phyloP scores from a whole-genome alignment of 2,797 vertebrate species.

The Heliangelus exortis region DNA sequence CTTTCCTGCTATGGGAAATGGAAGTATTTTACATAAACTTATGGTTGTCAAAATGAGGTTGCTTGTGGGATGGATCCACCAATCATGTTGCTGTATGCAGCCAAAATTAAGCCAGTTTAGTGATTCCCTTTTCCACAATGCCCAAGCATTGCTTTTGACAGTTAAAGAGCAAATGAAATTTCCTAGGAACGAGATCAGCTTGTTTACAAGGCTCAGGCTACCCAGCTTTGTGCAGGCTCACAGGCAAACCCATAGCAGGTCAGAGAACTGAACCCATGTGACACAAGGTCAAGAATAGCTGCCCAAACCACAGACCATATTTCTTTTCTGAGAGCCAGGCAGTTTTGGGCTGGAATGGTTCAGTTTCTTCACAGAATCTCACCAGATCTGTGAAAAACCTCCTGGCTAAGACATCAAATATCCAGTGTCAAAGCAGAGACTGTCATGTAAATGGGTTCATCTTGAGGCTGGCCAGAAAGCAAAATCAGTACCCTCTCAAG shows the following conservation, averaged over 20 bases:
- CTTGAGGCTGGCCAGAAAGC: background rate
- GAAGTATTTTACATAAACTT: background rate
- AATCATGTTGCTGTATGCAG: rapidly evolving
- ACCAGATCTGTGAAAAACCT: background rate
- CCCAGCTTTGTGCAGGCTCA: background rate
- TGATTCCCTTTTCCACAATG: background rate
- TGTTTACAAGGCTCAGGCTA: background rate
- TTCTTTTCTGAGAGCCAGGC: background rate
- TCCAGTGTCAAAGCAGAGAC: background rate
- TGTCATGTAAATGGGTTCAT: background rate
- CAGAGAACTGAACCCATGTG: rapidly evolving
- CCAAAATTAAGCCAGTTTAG: background rate
- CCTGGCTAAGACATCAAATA: background rate
- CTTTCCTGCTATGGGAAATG: background rate
- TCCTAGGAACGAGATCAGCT: background rate
- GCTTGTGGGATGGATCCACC: background rate
- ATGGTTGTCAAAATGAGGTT: background rate
- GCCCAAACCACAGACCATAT: background rate
- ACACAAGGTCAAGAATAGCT: background rate
- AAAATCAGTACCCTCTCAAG: background rate
- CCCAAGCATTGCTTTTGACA: background rate
- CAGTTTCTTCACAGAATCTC: background rate
- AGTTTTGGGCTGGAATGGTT: background rate
- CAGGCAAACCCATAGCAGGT: background rate
- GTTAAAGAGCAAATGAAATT: background rate